Percentiles rank a stretch among this genome's conserved stretches.
Conservation (phyloP, 2,888 invertebrate species). For the Spodoptera littoralis region DNA sequence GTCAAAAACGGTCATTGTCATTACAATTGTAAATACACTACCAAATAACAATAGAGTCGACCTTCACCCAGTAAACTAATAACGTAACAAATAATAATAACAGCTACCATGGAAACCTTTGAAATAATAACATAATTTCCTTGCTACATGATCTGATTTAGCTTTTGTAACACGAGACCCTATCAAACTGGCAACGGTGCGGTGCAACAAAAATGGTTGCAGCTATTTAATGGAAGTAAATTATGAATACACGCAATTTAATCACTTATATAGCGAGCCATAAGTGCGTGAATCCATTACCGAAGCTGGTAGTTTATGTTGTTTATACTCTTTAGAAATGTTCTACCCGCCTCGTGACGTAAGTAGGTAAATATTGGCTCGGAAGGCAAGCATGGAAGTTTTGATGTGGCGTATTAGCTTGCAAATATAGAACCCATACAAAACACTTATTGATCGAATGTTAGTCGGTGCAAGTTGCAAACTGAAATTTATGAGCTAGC, state of each 20-base stretch:
- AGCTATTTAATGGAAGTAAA: conserved; percentile 7
- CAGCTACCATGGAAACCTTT: conserved; percentile 32
- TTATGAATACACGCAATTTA: not conserved
- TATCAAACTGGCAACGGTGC: conserved; percentile 65
- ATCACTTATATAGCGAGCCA: conserved; percentile 26
- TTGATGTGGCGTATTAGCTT: conserved; percentile 85
- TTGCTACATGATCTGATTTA: conserved; percentile 70
- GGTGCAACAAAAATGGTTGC: conserved; percentile 61
- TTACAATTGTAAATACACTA: conserved; percentile 23
- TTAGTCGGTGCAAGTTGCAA: conserved; percentile 85
- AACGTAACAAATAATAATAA: conserved; percentile 20
- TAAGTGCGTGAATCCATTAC: conserved; percentile 53
- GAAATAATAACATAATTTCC: conserved; percentile 61
- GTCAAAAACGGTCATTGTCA: conserved; percentile 32
- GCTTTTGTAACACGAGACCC: conserved; percentile 73
- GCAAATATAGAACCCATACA: conserved; percentile 88
- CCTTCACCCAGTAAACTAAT: conserved; percentile 47
- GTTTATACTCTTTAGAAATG: conserved; percentile 51
- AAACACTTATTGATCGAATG: conserved; percentile 88
- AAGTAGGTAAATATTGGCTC: conserved; percentile 76
- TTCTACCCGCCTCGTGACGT: conserved; percentile 65
- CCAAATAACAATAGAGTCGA: conserved; percentile 17
- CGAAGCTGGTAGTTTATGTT: conserved; percentile 44
- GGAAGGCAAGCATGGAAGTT: conserved; percentile 80
- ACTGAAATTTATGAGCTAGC: conserved; percentile 86